Evolutionary conservation across 2,888 invertebrate species (phyloP).

Genomic region (Leuctra nigra): DNA sequence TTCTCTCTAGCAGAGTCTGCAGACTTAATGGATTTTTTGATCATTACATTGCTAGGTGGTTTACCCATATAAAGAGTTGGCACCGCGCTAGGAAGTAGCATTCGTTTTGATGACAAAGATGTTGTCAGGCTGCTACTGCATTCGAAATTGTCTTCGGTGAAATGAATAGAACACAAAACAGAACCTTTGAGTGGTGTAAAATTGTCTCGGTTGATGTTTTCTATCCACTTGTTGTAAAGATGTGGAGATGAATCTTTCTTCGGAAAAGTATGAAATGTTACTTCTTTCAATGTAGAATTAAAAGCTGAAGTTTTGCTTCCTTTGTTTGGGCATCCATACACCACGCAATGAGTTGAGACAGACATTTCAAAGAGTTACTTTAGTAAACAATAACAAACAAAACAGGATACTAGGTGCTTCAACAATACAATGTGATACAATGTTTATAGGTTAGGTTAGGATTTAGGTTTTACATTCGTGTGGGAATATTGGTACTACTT

Average conservation of each 20-base stretch:
- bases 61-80: neutral
- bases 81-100: neutral
- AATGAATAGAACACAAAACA: neutral
- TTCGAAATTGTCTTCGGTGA: neutral
- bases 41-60: neutral
- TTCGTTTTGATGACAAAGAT: neutral
- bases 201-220: neutral
- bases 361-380: neutral
- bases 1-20: too few relatives aligned
- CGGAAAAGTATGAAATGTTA: constrained; percentile 2
- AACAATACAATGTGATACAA: too few relatives aligned
- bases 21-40: too few relatives aligned
- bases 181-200: neutral
- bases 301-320: neutral
- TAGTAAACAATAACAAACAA: too few relatives aligned
- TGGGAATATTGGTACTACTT: too few relatives aligned
- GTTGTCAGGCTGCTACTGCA: too few relatives aligned
- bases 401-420: too few relatives aligned
- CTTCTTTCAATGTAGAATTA: neutral
- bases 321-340: constrained; percentile 4
- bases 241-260: neutral
- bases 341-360: neutral
- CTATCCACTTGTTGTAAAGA: neutral
- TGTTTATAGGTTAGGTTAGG: too few relatives aligned
- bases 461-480: too few relatives aligned